phyloP scores from a whole-genome alignment of 2,113 vertebrate genomes.

The Trachemys scripta region DNA sequence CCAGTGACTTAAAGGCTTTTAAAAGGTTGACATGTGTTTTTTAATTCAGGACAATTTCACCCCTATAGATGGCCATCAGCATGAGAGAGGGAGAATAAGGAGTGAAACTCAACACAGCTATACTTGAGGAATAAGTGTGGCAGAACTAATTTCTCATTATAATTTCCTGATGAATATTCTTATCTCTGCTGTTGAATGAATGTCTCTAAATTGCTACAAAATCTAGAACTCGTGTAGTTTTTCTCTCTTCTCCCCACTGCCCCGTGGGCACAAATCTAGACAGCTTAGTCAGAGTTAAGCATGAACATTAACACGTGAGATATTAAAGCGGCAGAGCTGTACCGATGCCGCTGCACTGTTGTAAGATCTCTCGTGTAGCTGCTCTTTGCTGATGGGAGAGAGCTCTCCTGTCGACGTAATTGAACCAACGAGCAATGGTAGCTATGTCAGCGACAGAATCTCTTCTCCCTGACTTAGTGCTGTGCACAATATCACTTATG shows the following conservation, averaged over 20 bases:
- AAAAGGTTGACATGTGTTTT: not conserved
- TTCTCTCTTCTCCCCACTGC: not conserved
- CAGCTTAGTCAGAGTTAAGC: not conserved
- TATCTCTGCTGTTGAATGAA: not conserved
- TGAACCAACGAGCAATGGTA: too few relatives aligned
- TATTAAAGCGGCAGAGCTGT: too few relatives aligned
- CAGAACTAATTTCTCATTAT: not conserved
- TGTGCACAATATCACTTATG: too few relatives aligned
- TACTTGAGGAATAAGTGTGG: not conserved
- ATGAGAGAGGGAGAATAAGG: not conserved
- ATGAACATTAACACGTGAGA: not conserved
- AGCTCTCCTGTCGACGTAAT: too few relatives aligned
- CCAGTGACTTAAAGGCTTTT: not conserved
- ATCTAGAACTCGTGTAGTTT: not conserved
- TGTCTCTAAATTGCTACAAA: not conserved
- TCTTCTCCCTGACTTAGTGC: too few relatives aligned
- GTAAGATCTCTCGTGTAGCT: too few relatives aligned
- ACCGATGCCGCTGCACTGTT: too few relatives aligned
- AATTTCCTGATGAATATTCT: not conserved
- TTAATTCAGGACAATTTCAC: not conserved
- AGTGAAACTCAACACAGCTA: not conserved
- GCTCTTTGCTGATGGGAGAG: too few relatives aligned
- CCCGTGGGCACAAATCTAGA: rapidly evolving
- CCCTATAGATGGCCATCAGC: not conserved
- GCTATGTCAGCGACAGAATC: too few relatives aligned